Evolutionary conservation across 2,797 vertebrate species (phyloP), one percentile per base, ranked within the genome.

Genomic region (Champsocephalus gunnari): DNA sequence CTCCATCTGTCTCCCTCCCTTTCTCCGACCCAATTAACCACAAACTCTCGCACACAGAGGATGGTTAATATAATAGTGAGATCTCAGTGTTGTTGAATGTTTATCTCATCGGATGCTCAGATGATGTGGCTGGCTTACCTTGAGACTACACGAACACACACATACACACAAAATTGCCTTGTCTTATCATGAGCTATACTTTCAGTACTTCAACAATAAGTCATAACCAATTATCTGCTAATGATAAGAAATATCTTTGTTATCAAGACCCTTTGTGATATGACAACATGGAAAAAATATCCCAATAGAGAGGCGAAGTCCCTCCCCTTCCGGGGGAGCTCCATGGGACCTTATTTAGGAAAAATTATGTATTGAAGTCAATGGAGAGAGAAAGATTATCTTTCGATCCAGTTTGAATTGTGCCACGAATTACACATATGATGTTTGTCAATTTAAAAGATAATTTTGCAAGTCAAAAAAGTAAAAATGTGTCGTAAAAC

Each of bases 121-220:
- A 21, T 1, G 24, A 61, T 50, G 59, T 47, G 71, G 59, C 45
- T 74, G 66, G 41, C 62, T 62, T 71, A 82, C 77, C 70, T 75
- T 74, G 54, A 72, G 44, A 69, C 24, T 68, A 54, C 38, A 47
- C 14, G 64, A 10, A 12, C 16, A 45, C 19, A 51, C 66, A 12
- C 16, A 69, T 2, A 2, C 14, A 34, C 17, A 59, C 32, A 47
- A 43, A 49, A 53, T 28, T 8, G 3, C 19, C 41, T 71, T 51
- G 75, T 61, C 59, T 47, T 24, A 75, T 67, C 34, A 49, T 17
- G 44, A 60, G 55, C 67, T 57, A 58, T 34, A 57, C 58, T 62
- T 68, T 49, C 11, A 14, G 38, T 63, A 61, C 66, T 56, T 74
- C 32, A 62, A 62, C 17, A 34, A 47, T 28, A 47, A 64, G 65